These are phyloP conservation scores for Tachyglossus aculeatus DNA, from an alignment of 2,797 vertebrate genomes.

Conservation along the genomic window DNA sequence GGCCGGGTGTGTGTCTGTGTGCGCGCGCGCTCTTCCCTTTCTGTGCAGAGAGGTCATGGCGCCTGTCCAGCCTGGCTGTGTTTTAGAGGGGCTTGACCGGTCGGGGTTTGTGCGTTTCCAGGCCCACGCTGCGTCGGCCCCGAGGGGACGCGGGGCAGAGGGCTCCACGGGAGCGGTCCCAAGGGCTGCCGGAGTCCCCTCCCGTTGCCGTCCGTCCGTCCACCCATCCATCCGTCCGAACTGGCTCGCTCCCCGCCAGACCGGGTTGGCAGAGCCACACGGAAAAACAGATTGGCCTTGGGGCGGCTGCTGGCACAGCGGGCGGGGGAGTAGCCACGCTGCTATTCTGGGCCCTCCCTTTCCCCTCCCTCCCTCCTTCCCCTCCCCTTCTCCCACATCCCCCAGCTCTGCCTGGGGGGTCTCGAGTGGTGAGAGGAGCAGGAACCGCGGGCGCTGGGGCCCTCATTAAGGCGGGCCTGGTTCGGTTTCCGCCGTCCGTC, in stretches of 20 bases:
- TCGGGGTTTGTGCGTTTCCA: too few relatives aligned
- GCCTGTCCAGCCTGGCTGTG: too few relatives aligned
- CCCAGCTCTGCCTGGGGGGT: not conserved
- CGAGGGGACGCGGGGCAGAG: too few relatives aligned
- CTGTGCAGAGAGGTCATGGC: too few relatives aligned
- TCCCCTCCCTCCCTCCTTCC: not conserved
- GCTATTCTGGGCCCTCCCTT: not conserved
- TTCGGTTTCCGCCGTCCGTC: conserved; percentile 1
- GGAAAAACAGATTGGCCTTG: not conserved
- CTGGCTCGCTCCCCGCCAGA: not conserved
- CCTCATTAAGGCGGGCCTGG: not conserved
- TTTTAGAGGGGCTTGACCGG: too few relatives aligned
- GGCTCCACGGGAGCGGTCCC: too few relatives aligned
- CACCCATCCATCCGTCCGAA: not conserved
- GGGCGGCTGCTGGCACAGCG: not conserved
- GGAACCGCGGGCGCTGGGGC: not conserved
- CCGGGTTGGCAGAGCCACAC: not conserved
- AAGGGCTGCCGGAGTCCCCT: not conserved
- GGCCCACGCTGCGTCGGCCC: too few relatives aligned
- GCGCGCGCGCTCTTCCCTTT: too few relatives aligned
- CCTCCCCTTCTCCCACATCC: not conserved
- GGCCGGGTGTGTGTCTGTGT: too few relatives aligned
- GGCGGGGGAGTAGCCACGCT: not conserved
- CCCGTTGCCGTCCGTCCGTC: rapidly evolving
- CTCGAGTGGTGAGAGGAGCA: not conserved